Base-by-base conservation (phyloP, 2,113 vertebrate genomes). In the Syngnathoides biaculeatus region DNA sequence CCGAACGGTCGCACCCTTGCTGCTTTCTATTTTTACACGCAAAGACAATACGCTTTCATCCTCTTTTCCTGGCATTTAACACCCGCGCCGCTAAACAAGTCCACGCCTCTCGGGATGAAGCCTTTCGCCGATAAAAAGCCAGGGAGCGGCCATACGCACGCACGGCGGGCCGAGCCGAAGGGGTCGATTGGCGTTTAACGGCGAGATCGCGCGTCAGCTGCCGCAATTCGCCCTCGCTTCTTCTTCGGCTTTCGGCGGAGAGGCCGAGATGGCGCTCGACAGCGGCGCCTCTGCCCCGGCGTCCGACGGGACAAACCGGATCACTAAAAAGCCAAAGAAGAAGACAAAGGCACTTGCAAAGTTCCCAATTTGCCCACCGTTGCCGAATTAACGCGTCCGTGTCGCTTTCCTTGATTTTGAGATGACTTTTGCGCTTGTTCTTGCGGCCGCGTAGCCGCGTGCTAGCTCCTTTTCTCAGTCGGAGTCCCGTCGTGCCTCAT, bases 51-150 rank as follows among this genome's bases (percentile, higher is more conserved):
- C 20, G 20, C 19, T 60, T 60, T 60, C 7, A 22, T 26, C 20
- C 45, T 43, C 35, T n/a, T 61, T 63, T 68, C 24, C 26, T 0
- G 1, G 42, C 57, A 38, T 68, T 62, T 40, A 22, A 64, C 60
- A 74, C 71, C 38, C 63, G 27, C 5, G 57, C 15, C 15, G 9
- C 48, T 5, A 43, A 69, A 75, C 26, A 60, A 60, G 56, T 57
- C 52, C 70, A 67, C 8, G 38, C n/a, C 64, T 43, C 63, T 72
- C 66, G 62, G 73, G 68, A 78, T 24, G 2, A 66, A 80, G 60
- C 62, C 64, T 78, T 77, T 24, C 45, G 42, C 68, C 39, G 26
- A 63, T 17, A 57, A n/a, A 55, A 17, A 43, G 3, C 12, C 71
- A 45, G 38, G 67, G 26, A 71, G 50, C 50, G 48, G 30, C 17